A percentile compares a stretch with the other conserved stretches of the same genome.
phyloP scores from a whole-genome alignment of 2,113 vertebrate species.

The Piaya cayana region DNA sequence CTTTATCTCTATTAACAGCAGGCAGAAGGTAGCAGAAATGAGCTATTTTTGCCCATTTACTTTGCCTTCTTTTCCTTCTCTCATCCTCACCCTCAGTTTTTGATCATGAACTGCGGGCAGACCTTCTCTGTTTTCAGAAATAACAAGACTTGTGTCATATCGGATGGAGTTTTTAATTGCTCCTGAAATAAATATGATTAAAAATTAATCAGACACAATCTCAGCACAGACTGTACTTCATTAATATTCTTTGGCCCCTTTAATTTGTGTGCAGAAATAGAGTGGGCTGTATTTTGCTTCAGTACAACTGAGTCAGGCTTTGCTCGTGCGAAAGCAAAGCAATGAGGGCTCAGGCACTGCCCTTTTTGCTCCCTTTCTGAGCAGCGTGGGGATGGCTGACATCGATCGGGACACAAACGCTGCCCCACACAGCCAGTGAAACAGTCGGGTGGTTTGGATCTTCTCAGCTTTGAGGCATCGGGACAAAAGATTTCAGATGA shows the following conservation, averaged over 20 bases:
- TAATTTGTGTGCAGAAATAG: not conserved
- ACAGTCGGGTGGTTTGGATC: not conserved
- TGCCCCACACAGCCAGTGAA: not conserved
- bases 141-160: not conserved
- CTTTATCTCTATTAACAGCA: not conserved
- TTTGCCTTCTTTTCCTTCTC: not conserved
- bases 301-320: not conserved
- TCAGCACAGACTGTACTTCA: not conserved
- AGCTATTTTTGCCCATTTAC: not conserved
- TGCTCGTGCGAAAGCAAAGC: not conserved
- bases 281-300: not conserved
- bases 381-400: not conserved
- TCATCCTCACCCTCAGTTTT: not conserved
- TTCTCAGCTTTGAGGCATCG: not conserved
- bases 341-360: not conserved
- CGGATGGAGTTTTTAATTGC: not conserved
- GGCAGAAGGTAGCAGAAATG: not conserved
- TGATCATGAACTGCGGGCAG: not conserved
- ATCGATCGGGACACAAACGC: rapidly evolving
- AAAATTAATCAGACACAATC: not conserved
- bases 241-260: not conserved
- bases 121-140: not conserved
- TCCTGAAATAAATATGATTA: not conserved
- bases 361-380: not conserved
- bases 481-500: not conserved